Evolutionary conservation across 2,113 vertebrate genomes (phyloP), one percentile per base, ranked within the genome.

Genomic region (Mormoops blainvillei): DNA sequence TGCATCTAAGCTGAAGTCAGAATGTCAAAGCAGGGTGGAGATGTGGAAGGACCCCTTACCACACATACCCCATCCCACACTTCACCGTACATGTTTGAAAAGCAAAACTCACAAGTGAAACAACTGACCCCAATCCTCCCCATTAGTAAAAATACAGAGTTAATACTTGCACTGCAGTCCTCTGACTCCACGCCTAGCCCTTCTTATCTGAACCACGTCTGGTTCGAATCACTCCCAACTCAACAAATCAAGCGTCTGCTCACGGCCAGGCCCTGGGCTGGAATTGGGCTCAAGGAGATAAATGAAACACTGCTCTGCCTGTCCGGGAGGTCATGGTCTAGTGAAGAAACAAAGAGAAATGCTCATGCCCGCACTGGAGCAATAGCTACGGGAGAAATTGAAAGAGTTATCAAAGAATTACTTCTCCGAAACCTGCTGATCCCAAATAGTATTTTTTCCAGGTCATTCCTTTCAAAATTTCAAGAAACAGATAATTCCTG

Each of bases 381-480:
- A 85, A 33, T 19, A 52, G 52, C 7, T 70, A 24, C 5, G 7
- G 26, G 10, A 90, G 65, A 83, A 81, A 83, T 68, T 50, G 63
- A 97, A 94, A 96, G 77, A 83, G 5, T 52, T 80, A 82, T 41
- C 50, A 28, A 85, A 91, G 81, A 94, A 74, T 89, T 54, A 54
- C 48, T 89, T 94, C n/a, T 50, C 24, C 8, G 19, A 68, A 96
- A 93, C 52, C 18, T 68, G 7, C 63, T 83, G 38, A 31, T 73
- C 8, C 14, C n/a, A 16, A 65, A 52, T 38, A 82, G 50, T 41
- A 36, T 56, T 36, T 83, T 38, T 61, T 38, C 26, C 82, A 26
- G 85, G n/a, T 68, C 78, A 68, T 91, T 73, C 80, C 78, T 89
- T 77, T 83, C 50, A 52, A 84, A 68, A 10, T 92, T 89, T 73